Evolutionary conservation across 2,113 vertebrate genomes (phyloP).

Genomic region (Glareola pratincola): DNA sequence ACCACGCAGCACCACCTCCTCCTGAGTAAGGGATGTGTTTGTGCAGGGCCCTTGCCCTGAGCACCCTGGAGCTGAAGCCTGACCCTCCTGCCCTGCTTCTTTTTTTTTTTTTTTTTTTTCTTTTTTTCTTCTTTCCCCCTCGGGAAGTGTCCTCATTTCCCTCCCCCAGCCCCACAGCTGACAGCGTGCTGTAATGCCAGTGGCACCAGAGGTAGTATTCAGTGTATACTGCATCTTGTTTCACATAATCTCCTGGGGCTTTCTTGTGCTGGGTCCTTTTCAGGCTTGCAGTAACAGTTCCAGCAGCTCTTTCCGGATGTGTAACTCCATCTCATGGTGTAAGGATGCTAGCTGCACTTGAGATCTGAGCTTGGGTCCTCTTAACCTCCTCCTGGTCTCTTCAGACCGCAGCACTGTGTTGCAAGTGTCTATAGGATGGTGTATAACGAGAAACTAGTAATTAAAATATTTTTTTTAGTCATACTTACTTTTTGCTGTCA

Average conservation of each 20-base stretch:
- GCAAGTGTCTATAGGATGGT: background rate
- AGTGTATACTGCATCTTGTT: background rate
- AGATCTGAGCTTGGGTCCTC: background rate
- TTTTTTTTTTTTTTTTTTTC: background rate
- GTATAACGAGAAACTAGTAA: background rate
- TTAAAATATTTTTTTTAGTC: background rate
- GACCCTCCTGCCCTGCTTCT: background rate
- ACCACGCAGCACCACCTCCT: background rate
- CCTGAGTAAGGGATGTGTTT: background rate
- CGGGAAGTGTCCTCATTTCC: background rate
- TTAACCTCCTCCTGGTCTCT: background rate
- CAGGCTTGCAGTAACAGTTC: background rate
- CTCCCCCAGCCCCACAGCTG: background rate
- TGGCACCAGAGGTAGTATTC: background rate
- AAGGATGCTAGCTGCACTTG: background rate
- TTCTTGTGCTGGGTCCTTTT: background rate
- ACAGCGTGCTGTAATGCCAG: background rate
- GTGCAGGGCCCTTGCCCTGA: background rate
- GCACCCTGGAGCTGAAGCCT: background rate
- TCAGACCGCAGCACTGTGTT: background rate
- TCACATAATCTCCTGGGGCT: background rate
- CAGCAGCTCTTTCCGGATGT: background rate
- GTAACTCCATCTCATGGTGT: background rate
- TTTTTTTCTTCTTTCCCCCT: too few relatives aligned
- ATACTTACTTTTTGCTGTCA: background rate